These are phyloP conservation scores for Ecliptopera silaceata DNA, from an alignment of 2,888 invertebrate genomes.

Conservation along the genomic window DNA sequence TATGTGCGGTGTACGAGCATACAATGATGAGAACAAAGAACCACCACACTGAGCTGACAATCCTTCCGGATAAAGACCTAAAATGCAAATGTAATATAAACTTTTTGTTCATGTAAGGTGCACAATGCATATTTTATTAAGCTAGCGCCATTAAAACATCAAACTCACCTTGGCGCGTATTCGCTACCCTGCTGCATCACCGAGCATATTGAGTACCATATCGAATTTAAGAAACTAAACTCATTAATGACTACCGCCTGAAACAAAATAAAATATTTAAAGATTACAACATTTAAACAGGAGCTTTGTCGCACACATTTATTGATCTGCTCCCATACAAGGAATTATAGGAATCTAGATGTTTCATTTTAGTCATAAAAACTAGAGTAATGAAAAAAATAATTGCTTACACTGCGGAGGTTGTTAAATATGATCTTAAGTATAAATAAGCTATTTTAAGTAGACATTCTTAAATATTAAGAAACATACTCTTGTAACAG, in stretches of 20 bases:
- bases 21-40: slow-evolving; percentile 98
- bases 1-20: slow-evolving; percentile 98
- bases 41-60: slow-evolving; percentile 99
- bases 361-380: no score
- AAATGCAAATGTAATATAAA: slow-evolving; percentile 15
- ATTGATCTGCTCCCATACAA: no score
- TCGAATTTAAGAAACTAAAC: slow-evolving; percentile 97
- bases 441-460: no score
- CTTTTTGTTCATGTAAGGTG: no score
- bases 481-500: slow-evolving; percentile 53
- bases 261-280: slow-evolving; percentile 38
- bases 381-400: no score
- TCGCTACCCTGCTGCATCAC: slow-evolving; percentile 99
- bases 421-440: no score
- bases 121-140: no score
- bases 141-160: neutral
- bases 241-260: slow-evolving; percentile 92
- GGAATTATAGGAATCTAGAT: no score
- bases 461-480: neutral
- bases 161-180: slow-evolving; percentile 94
- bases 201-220: slow-evolving; percentile 99
- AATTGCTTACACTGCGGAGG: no score
- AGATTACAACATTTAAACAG: no score
- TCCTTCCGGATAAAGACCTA: slow-evolving; percentile 93
- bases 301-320: no score